Percentiles rank a stretch among this genome's conserved stretches.
Evolutionary conservation across 2,113 vertebrate species (phyloP).

Genomic region (Oplegnathus fasciatus): DNA sequence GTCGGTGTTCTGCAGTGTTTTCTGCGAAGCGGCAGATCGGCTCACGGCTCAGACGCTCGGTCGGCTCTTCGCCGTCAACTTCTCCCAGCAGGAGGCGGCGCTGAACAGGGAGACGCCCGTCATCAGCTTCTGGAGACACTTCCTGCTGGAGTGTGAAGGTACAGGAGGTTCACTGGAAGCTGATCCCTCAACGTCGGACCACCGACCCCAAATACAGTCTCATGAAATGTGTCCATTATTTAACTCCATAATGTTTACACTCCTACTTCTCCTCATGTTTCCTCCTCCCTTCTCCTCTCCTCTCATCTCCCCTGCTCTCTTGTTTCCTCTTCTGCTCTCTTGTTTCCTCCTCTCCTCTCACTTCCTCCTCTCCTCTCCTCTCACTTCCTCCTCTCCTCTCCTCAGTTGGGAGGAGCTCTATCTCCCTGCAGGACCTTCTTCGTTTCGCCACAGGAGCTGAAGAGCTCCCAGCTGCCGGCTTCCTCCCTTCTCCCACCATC

Average conservation of each 20-base stretch:
- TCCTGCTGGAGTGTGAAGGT: constrained; percentile 91
- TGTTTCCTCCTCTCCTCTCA: background rate
- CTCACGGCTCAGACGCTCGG: constrained; percentile 85
- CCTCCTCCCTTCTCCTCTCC: no score
- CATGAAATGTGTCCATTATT: no score
- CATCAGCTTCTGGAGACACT: constrained; percentile 88
- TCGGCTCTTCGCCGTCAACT: constrained; percentile 85
- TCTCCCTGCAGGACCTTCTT: constrained; percentile 91
- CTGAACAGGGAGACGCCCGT: constrained; percentile 65
- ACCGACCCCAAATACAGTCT: no score
- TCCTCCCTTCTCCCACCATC: constrained; percentile 87
- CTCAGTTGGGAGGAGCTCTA: constrained; percentile 88
- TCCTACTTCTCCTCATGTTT: background rate
- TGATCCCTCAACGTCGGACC: no score
- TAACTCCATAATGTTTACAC: no score
- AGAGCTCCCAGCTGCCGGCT: constrained; percentile 85
- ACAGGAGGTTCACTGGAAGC: background rate
- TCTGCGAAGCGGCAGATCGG: constrained; percentile 85
- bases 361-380: background rate
- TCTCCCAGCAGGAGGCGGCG: constrained; percentile 77
- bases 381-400: background rate
- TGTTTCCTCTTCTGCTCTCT: background rate
- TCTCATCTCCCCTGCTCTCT: no score
- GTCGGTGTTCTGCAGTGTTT: constrained; percentile 83
- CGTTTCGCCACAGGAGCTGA: constrained; percentile 87